Evolutionary conservation across 1,140 invertebrate species (phyloP).

Genomic region (Papilio glaucus): DNA sequence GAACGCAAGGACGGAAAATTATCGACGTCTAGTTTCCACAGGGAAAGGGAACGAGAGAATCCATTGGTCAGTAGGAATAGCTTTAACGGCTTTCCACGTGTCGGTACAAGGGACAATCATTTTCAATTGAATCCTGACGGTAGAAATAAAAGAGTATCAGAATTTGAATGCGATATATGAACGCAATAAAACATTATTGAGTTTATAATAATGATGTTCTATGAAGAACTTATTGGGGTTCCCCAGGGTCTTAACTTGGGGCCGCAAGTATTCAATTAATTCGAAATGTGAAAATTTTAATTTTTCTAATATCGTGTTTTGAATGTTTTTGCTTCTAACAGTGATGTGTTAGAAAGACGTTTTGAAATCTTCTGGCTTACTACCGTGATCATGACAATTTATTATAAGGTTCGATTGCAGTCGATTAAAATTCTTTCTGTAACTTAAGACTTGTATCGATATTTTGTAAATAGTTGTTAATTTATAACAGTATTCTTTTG

Average conservation of each 20-base stretch:
- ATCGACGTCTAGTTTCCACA: constrained; percentile 78
- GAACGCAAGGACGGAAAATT: constrained; percentile 78
- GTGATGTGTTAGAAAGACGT: constrained; percentile 61
- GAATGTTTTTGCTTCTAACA: constrained; percentile 45
- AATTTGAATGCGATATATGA: constrained; percentile 86
- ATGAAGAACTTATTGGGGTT: not conserved
- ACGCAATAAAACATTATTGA: not conserved
- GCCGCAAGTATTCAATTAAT: constrained; percentile 5
- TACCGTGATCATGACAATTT: constrained; percentile 59
- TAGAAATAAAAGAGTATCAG: constrained; percentile 82
- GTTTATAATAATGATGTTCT: constrained; percentile 2
- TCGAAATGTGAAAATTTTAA: constrained; percentile 27
- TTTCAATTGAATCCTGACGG: constrained; percentile 75
- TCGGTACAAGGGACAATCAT: constrained; percentile 67
- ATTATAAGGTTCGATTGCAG: constrained; percentile 60
- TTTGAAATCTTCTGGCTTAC: constrained; percentile 38
- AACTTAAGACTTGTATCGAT: constrained; percentile 58
- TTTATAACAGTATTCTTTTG: constrained; percentile 72
- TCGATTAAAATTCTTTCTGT: constrained; percentile 52
- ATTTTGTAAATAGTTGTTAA: constrained; percentile 73
- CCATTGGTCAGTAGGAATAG: constrained; percentile 78
- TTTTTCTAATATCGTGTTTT: constrained; percentile 39
- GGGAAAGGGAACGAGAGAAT: constrained; percentile 75
- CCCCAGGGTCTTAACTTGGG: constrained; percentile 4
- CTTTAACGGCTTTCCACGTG: constrained; percentile 75